Conservation (phyloP, 2,113 vertebrate genomes). For the Trinectes maculatus region DNA sequence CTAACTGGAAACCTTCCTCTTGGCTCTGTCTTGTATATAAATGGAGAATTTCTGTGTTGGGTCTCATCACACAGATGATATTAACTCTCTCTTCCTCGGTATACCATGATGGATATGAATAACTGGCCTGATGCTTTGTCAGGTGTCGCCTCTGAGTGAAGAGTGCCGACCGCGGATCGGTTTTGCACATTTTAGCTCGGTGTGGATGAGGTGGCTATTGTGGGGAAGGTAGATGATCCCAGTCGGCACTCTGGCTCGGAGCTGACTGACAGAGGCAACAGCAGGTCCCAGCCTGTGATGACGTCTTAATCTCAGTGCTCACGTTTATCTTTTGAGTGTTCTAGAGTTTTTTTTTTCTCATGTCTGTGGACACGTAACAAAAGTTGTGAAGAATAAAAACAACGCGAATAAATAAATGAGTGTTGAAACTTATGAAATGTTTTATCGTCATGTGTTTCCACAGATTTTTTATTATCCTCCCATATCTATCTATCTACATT, state of each 20-base stretch:
- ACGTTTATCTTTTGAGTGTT: constrained; percentile 80
- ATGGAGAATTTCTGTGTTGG: constrained; percentile 78
- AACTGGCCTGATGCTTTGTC: constrained; percentile 57
- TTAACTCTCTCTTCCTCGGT: constrained; percentile 74
- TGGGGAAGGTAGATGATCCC: constrained; percentile 16
- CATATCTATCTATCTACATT: no score
- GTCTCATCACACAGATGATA: constrained; percentile 73
- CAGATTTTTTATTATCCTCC: no score
- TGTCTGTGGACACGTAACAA: constrained; percentile 85
- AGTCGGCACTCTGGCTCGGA: constrained; percentile 45
- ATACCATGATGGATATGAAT: constrained; percentile 72
- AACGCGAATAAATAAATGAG: constrained; percentile 82
- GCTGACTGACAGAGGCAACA: constrained; percentile 49
- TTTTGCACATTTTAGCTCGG: constrained; percentile 45
- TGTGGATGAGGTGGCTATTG: constrained; percentile 14
- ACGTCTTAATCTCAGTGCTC: constrained; percentile 80
- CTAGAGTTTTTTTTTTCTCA: constrained; percentile 82
- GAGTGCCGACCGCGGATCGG: constrained; percentile 37
- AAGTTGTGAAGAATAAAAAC: constrained; percentile 78
- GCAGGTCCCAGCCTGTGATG: constrained; percentile 56
- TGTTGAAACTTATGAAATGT: constrained; percentile 83
- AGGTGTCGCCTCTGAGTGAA: constrained; percentile 40
- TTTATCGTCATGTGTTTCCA: constrained; percentile 44
- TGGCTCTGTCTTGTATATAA: constrained; percentile 86
- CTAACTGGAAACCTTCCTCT: constrained; percentile 73